phyloP scores from a whole-genome alignment of 2,888 invertebrate species.

The Apamea anceps region DNA sequence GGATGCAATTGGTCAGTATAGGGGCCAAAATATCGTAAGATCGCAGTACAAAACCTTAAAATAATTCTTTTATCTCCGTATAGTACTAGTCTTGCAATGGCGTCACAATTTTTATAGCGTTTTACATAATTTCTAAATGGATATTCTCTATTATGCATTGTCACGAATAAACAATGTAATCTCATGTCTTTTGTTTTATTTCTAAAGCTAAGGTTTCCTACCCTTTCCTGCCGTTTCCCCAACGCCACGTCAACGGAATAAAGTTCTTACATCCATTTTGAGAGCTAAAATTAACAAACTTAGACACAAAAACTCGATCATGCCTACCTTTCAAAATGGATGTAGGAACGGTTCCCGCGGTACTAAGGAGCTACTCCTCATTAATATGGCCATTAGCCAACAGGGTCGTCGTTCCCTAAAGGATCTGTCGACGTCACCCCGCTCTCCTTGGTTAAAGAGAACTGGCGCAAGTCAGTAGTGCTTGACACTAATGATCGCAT shows the following conservation, averaged over 20 bases:
- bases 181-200: conserved; percentile 73
- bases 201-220: neutral
- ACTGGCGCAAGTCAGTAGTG: no score
- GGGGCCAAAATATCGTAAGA: conserved; percentile 60
- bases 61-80: conserved; percentile 58
- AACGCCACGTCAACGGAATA: neutral
- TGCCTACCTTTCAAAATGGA: no score
- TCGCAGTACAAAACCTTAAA: conserved; percentile 68
- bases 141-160: conserved; percentile 87
- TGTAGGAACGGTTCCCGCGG: no score
- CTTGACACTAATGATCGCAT: no score
- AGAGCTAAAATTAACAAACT: no score
- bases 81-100: conserved; percentile 77
- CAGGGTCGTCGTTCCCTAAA: no score
- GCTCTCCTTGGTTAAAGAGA: no score
- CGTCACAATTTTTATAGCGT: conserved; percentile 81
- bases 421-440: no score
- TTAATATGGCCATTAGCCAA: no score
- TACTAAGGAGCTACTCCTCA: no score
- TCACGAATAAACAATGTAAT: conserved; percentile 89
- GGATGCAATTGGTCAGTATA: conserved; percentile 59
- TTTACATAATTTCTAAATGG: conserved; percentile 81
- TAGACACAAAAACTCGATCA: no score
- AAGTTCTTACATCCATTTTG: no score
- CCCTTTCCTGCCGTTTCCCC: neutral